Base-by-base conservation (phyloP, 2,888 invertebrate species). In the Sinopyrophorus schimmeli region DNA sequence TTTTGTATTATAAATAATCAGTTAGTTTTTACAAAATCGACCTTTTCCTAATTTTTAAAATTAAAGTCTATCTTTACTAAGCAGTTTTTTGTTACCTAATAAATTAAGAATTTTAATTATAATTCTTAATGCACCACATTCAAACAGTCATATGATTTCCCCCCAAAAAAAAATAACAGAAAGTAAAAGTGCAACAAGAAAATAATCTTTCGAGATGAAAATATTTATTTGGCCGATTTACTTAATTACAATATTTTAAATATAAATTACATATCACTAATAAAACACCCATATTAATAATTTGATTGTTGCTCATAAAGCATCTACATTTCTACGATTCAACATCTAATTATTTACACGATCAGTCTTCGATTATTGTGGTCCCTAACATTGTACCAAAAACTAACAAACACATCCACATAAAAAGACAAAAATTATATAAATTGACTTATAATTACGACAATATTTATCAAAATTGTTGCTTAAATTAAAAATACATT, bases 281-380 rank as follows among this genome's bases (percentile, higher is more conserved):
- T 24, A 51, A 46, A 54, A 54, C 46, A 54, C 47, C 39, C 47
- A 46, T 38, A 57, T 54, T 60, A 61, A 24, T 15, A 39, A 53
- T 55, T 54, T 58, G 55, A 56, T 57, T 55, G 32, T 55, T 48
- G 53, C 56, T 54, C 54, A 18, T 26, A 23, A 54, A 56, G 47
- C 39, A 14, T 35, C 38, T 49, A 53, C 47, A 16, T 31, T 49
- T 54, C 31, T 44, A 16, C 17, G 40, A 47, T 12, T 49, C 28
- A 28, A 49, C 32, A 40, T 30, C 9, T 21, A 38, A 46, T 20
- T 55, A 56, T 63, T 57, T 61, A 64, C 56, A 57, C n/a, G n/a
- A n/a, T 64, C 66, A 67, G 66, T 67, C 66, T 65, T 65, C 50
- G 57, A 53, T 59, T n/a, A n/a, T n/a, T 40, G 41, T 65, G 66